Percentiles rank a stretch among this genome's conserved stretches.
Evolutionary conservation across 2,888 invertebrate species (phyloP).

Genomic region (Rhingia campestris): DNA sequence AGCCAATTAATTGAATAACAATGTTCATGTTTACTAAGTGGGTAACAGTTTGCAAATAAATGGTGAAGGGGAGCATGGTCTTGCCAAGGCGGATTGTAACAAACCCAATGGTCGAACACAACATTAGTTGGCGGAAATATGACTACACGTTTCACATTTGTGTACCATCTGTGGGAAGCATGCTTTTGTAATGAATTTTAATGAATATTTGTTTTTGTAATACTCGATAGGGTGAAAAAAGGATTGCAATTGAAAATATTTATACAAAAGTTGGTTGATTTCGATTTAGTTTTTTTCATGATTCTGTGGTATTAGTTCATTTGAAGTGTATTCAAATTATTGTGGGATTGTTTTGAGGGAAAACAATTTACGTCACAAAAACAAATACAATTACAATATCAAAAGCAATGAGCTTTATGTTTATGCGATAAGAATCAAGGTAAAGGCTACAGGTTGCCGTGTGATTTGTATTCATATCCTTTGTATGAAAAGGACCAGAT

Average conservation of each 20-base stretch:
- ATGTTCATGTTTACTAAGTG: conserved; percentile 50
- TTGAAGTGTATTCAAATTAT: conserved; percentile 20
- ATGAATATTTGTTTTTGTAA: conserved; percentile 40
- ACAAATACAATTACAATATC: not conserved
- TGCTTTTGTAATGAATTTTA: conserved; percentile 49
- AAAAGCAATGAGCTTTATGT: not conserved
- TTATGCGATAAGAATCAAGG: no score
- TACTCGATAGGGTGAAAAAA: conserved; percentile 21
- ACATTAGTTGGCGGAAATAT: conserved; percentile 47
- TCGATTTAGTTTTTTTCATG: conserved; percentile 29
- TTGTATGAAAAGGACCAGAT: no score
- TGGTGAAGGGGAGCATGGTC: not conserved
- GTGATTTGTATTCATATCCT: no score
- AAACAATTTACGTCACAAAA: not conserved
- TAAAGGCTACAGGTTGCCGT: no score
- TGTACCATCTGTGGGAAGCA: conserved; percentile 10
- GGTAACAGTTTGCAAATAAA: conserved; percentile 33
- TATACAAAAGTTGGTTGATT: conserved; percentile 19
- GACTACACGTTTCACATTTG: conserved; percentile 26
- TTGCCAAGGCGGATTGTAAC: conserved; percentile 22
- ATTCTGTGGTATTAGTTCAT: conserved; percentile 11
- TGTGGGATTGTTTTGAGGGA: conserved; percentile 7
- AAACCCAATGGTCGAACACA: conserved; percentile 31
- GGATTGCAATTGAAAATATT: conserved; percentile 27
- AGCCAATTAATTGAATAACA: conserved; percentile 46